These are phyloP conservation scores for Speoplatyrhinus poulsoni DNA, from an alignment of 2,113 vertebrate species.

Conservation along the genomic window DNA sequence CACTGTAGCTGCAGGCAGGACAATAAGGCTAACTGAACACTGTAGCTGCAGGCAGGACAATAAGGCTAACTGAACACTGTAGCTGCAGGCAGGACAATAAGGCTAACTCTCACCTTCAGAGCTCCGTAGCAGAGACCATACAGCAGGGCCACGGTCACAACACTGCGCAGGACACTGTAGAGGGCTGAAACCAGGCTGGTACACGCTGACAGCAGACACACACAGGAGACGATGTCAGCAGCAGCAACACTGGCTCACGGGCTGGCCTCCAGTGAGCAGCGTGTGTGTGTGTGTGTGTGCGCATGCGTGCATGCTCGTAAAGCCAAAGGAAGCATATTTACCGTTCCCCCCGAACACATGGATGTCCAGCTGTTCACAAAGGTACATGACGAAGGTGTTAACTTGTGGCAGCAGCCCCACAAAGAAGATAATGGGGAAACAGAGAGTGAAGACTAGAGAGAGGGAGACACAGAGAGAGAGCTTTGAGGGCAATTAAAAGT, in stretches of 20 bases:
- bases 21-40: too few species aligned
- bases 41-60: too few species aligned
- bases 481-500: neutral
- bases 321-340: constrained; percentile 66
- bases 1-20: too few species aligned
- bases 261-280: neutral
- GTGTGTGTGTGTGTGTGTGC: constrained; percentile 5
- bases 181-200: constrained; percentile 94
- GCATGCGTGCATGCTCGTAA: constrained; percentile 18
- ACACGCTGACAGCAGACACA: constrained; percentile 79
- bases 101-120: constrained; percentile 86
- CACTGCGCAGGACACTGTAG: constrained; percentile 93
- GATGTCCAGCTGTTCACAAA: constrained; percentile 98
- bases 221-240: constrained; percentile 29
- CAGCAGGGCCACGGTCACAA: constrained; percentile 90
- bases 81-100: neutral
- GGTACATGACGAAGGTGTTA: constrained; percentile 99
- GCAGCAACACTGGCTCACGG: constrained; percentile 22
- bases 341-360: constrained; percentile 98
- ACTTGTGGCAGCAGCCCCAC: constrained; percentile 97
- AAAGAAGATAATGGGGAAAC: constrained; percentile 97
- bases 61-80: too few species aligned
- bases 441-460: constrained; percentile 90
- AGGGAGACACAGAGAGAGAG: constrained; percentile 10
- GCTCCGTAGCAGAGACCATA: constrained; percentile 97